Percentiles rank a stretch among this genome's conserved stretches.
Evolutionary conservation across 2,797 vertebrate species (phyloP).

Genomic region (Ctenosaura bakeri): DNA sequence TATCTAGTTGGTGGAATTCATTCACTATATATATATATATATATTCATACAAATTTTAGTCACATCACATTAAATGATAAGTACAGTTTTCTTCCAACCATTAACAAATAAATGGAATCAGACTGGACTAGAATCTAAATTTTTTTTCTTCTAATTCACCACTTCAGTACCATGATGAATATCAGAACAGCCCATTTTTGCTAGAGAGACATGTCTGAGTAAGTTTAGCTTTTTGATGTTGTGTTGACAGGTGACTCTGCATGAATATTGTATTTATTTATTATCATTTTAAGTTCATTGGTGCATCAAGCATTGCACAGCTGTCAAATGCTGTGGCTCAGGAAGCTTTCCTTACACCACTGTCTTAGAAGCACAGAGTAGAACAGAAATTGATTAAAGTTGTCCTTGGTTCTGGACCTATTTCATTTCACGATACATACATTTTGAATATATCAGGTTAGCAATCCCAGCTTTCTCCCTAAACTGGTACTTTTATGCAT

Average conservation of each 20-base stretch:
- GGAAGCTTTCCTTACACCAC: constrained; percentile 10
- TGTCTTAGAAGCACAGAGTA: constrained; percentile 34
- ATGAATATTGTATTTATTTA: constrained; percentile 34
- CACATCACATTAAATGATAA: not conserved
- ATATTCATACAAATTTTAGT: not conserved
- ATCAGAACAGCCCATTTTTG: not conserved
- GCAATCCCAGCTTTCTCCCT: not conserved
- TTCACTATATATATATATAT: too few species aligned
- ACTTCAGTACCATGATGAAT: not conserved
- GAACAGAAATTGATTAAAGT: constrained; percentile 40
- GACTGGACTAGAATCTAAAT: not conserved
- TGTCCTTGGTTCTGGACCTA: constrained; percentile 20
- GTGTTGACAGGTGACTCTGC: not conserved
- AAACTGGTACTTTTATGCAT: not conserved
- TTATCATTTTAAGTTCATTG: constrained; percentile 44
- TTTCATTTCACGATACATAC: constrained; percentile 16
- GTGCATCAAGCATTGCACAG: constrained; percentile 22
- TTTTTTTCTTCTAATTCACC: too few species aligned
- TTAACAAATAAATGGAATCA: not conserved
- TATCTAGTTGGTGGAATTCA: not conserved
- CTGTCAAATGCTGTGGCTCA: constrained; percentile 10
- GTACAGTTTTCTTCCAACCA: not conserved
- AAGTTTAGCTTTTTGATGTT: constrained; percentile 10
- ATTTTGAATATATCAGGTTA: constrained; percentile 25
- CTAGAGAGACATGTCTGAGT: not conserved